Evolutionary conservation across 1,140 invertebrate genomes (phyloP).

Genomic region (Aphaenogaster floridana): DNA sequence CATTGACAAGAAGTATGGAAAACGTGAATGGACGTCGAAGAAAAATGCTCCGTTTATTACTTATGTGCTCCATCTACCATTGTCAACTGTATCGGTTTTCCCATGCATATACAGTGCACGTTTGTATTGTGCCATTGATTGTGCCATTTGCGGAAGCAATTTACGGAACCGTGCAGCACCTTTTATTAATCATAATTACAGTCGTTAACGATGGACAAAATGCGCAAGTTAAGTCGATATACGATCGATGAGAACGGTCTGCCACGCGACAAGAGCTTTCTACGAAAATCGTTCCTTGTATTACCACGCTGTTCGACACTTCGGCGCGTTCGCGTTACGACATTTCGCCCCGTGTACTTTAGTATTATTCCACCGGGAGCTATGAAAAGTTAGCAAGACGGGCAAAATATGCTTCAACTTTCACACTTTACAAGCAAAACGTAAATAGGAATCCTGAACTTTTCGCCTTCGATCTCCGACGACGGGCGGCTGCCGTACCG

Average conservation of each 20-base stretch:
- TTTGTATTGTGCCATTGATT: not conserved
- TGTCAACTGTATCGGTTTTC: not conserved
- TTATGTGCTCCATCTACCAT: conserved; percentile 13
- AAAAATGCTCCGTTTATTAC: conserved; percentile 45
- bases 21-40: conserved; percentile 22
- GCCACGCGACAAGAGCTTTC: not conserved
- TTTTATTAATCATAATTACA: conserved; percentile 14
- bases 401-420: conserved; percentile 67
- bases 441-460: conserved; percentile 65
- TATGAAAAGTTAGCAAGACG: conserved; percentile 68
- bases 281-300: conserved; percentile 32
- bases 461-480: conserved; percentile 60
- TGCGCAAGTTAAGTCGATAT: not conserved
- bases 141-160: not conserved
- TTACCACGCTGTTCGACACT: conserved; percentile 48
- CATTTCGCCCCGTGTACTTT: conserved; percentile 52
- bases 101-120: not conserved
- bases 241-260: conserved; percentile 16
- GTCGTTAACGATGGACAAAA: not conserved
- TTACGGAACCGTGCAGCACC: not conserved
- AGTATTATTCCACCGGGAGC: conserved; percentile 64
- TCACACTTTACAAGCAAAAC: conserved; percentile 66
- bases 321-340: conserved; percentile 35
- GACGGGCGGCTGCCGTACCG: conserved; percentile 19
- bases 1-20: conserved; percentile 44